phyloP scores from a whole-genome alignment of 2,797 vertebrate species.

The Phoebastria nigripes region DNA sequence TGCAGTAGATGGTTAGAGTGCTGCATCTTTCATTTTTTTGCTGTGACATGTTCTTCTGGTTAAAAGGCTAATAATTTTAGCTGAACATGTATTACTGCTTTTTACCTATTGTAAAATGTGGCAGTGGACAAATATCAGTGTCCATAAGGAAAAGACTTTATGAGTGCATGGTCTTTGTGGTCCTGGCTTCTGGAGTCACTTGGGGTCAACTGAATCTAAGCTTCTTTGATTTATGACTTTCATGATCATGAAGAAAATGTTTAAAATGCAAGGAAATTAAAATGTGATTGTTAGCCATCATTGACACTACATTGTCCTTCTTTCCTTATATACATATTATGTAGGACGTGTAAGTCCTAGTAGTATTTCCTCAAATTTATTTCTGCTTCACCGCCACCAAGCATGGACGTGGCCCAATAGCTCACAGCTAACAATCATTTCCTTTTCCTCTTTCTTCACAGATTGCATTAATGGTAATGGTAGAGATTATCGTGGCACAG shows the following conservation, averaged over 20 bases:
- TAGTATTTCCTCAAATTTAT: neutral
- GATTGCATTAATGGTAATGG: slow-evolving; percentile 85
- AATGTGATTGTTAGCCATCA: neutral
- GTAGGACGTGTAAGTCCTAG: fast-evolving
- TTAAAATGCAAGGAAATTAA: neutral
- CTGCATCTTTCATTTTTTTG: neutral
- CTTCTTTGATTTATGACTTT: neutral
- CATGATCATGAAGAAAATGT: neutral
- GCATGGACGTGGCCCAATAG: fast-evolving
- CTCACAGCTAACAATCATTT: neutral
- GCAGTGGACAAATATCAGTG: neutral
- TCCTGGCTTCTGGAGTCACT: neutral
- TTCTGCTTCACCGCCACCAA: neutral
- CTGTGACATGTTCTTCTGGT: neutral
- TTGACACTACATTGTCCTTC: neutral
- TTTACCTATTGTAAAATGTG: neutral
- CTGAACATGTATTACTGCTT: neutral
- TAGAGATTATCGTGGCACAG: slow-evolving; percentile 81
- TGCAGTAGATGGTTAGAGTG: neutral
- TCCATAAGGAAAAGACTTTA: neutral
- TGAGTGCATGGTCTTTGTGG: neutral
- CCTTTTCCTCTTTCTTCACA: slow-evolving; percentile 38
- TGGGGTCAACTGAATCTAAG: neutral
- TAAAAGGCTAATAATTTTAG: neutral
- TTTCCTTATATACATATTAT: neutral